Evolutionary conservation across 2,113 vertebrate genomes (phyloP).

Genomic region (Eonycteris spelaea): DNA sequence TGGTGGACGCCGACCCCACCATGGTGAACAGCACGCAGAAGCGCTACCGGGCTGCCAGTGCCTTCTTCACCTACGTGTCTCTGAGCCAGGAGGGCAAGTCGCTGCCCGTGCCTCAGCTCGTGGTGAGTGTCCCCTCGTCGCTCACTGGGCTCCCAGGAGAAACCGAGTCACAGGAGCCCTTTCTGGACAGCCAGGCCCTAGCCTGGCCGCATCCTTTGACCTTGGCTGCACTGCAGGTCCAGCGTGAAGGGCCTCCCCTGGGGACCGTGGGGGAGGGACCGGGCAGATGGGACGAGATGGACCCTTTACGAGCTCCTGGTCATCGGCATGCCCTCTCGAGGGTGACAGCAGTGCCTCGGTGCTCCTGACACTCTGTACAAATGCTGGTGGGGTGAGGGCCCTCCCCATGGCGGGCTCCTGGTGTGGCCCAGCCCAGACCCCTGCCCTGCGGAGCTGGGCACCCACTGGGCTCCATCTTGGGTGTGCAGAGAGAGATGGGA

Average conservation of each 20-base stretch:
- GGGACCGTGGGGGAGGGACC: fast-evolving
- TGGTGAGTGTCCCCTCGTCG: slow-evolving; percentile 83
- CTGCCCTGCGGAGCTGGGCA: neutral
- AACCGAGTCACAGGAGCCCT: fast-evolving
- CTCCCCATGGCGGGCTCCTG: neutral
- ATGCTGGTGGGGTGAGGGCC: fast-evolving
- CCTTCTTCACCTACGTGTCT: slow-evolving; percentile 96
- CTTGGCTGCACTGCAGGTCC: neutral
- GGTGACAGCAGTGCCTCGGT: fast-evolving
- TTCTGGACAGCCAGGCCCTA: neutral
- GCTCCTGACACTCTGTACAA: fast-evolving
- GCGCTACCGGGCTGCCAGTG: slow-evolving; percentile 91
- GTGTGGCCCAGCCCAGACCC: neutral
- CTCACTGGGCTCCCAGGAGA: neutral
- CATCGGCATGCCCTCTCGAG: fast-evolving
- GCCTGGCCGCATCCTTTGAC: neutral
- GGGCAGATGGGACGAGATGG: neutral
- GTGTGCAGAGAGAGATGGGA: neutral
- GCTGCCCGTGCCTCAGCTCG: slow-evolving; percentile 87
- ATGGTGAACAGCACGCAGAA: slow-evolving; percentile 83
- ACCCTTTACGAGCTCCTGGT: neutral
- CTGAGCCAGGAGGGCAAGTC: slow-evolving; percentile 92
- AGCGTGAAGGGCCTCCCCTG: fast-evolving
- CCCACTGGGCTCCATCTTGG: neutral
- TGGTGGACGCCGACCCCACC: slow-evolving; percentile 89